Percentiles rank a stretch among this genome's conserved stretches.
Conservation (phyloP, 2,113 vertebrate species). For the Gulo gulo region DNA sequence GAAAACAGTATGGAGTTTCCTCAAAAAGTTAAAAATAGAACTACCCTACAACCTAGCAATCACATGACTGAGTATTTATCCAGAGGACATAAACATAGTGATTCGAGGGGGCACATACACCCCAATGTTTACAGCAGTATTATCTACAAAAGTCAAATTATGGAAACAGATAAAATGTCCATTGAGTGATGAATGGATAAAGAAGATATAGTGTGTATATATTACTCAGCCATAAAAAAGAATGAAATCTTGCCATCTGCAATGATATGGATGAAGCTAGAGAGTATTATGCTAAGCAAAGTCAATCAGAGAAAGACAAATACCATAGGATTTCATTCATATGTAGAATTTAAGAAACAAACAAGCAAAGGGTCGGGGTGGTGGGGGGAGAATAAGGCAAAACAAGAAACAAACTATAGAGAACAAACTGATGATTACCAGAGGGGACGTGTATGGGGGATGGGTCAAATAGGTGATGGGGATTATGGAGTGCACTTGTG, state of each 20-base stretch:
- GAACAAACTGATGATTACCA: not conserved
- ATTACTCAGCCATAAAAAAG: not conserved
- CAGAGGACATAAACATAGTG: not conserved
- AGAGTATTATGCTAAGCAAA: not conserved
- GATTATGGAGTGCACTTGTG: not conserved
- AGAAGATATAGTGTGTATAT: not conserved
- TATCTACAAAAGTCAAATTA: not conserved
- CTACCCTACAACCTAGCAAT: not conserved
- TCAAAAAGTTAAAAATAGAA: not conserved
- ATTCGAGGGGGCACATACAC: not conserved
- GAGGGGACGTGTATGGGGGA: not conserved
- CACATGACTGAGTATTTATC: not conserved
- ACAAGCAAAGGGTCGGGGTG: not conserved
- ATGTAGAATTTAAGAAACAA: not conserved
- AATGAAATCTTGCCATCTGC: not conserved
- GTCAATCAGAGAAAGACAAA: not conserved
- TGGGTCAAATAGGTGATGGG: not conserved
- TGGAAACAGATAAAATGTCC: not conserved
- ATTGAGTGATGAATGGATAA: not conserved
- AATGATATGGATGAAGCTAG: not conserved
- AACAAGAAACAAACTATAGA: not conserved
- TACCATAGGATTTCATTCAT: not conserved
- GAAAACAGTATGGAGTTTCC: not conserved
- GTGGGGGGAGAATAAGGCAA: not conserved
- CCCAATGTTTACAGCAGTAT: not conserved